Base-by-base conservation (phyloP, 2,888 invertebrate genomes). In the Sussaba pulchella region DNA sequence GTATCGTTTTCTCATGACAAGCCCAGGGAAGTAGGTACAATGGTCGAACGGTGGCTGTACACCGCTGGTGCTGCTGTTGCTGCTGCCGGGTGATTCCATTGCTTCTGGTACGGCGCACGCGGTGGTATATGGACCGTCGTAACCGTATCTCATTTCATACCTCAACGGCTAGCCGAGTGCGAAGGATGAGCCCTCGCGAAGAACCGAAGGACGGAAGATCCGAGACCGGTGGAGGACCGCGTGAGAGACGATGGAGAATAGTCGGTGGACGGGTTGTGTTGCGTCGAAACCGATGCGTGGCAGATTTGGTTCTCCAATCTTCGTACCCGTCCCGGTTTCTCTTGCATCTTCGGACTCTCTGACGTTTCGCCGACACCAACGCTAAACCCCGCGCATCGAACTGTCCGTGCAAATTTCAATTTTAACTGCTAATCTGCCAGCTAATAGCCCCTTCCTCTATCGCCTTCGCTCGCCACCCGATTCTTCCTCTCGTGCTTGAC, bases 341-440 rank as follows among this genome's bases (percentile, higher is more conserved):
- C 61, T 17, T 43, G 73, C 64, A 24, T 36, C 50, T 77, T 69
- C 12, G 45, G 73, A 47, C 61, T 69, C 79, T 80, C 78, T 75
- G 79, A 81, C 77, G 76, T 78, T 78, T 67, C 39, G 61, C 80
- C 76, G 67, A 71, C 88, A 94, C 93, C 9, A 94, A 93, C 0
- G 93, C 93, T 93, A 93, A 19, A 43, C 43, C 12, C 94, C 94
- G 88, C 87, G 88, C 90, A 90, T 88, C 91, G 89, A 90, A 91
- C 90, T 89, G 90, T 89, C 92, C 91, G 91, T 92, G 92, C 91
- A 92, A 92, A 92, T 92, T 91, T 91, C 92, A 91, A 91, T 91
- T 91, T 92, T 90, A 91, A 91, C 92, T 91, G 92, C 91, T 92
- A 92, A 92, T 91, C 91, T 91, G 88, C 91, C 90, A 89, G 89